Evolutionary conservation across 53 echinoderm and acorn worm genomes (phyloP), one percentile per base, ranked within the genome.

Genomic region (Luidia sarsii): DNA sequence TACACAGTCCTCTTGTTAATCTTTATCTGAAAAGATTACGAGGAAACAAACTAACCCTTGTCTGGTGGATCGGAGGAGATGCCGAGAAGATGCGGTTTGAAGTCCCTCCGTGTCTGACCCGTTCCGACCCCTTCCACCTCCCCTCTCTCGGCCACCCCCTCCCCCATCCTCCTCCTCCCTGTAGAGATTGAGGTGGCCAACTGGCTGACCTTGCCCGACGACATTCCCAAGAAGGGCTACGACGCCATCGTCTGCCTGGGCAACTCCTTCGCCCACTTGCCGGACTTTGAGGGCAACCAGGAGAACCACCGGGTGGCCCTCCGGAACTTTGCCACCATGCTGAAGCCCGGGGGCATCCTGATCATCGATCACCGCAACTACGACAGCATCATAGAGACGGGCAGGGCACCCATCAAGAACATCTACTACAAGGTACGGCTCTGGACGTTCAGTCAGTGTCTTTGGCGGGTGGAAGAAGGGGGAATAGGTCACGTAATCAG

Each of bases 341-440:
- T 96, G 51, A 85, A 91, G 63, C 97, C 97, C 0, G 97, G 97
- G 10, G 97, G 97, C 2, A 81, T 96, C 41, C 84, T 96, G 39
- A 70, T 96, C 21, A 93, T 96, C 41, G 97, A 96, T 53, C 97
- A 96, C 38, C 87, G 97, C 7, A 96, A 96, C 71, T 96, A 96
- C 20, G 97, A 96, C 62, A 83, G 93, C 54, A 96, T 96, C 41
- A 57, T 96, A 34, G 97, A 96, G 50, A 93, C 92, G 6, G 97
- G 97, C 5, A 82, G 92, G 21, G 97, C 92, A 37, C 97, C 97
- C 2, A 86, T 92, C 0, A 88, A 96, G 72, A 96, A 96, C 34
- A 91, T 96, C 36, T 96, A 96, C 56, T 96, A 96, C 45, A 84
- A 93, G 93, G 97, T 96, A 54, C n/a, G n/a, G n/a, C n/a, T n/a